These are phyloP conservation scores for Pachymerium ferrugineum DNA, from an alignment of 2,888 invertebrate species.

Conservation along the genomic window DNA sequence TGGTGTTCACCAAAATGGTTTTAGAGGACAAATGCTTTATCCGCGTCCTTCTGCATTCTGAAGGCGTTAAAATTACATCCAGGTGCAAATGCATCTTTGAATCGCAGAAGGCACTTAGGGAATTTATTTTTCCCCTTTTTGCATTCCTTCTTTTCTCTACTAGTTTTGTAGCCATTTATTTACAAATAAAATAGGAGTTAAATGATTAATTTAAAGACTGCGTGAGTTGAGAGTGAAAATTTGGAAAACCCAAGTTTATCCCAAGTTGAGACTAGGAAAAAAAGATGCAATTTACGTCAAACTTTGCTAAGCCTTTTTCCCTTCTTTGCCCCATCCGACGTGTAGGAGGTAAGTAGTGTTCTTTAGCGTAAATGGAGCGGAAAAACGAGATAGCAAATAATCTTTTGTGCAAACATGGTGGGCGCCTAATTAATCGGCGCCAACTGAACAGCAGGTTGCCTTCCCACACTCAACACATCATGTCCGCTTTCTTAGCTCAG, in stretches of 20 bases:
- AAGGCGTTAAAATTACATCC: conserved; percentile 16
- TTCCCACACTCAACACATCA: conserved; percentile 10
- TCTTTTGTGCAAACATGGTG: conserved; percentile 27
- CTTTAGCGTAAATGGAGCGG: conserved; percentile 25
- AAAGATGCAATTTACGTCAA: conserved; percentile 1
- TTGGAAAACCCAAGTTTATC: too few species aligned
- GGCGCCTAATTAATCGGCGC: conserved; percentile 27
- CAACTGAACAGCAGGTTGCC: conserved; percentile 27
- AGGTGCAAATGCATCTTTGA: conserved; percentile 22
- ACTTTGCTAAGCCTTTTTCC: conserved; percentile 20
- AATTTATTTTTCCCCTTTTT: neutral
- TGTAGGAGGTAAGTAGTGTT: conserved; percentile 16
- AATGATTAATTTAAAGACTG: conserved; percentile 11
- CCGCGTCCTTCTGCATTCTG: neutral
- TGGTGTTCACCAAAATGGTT: conserved; percentile 15
- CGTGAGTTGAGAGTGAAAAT: neutral
- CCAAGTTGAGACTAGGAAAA: neutral
- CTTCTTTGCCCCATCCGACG: conserved; percentile 5
- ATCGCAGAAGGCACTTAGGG: conserved; percentile 17
- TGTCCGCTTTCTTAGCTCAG: conserved; percentile 17
- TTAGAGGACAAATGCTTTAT: conserved; percentile 22
- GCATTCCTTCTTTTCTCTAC: too few species aligned
- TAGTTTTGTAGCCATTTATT: neutral
- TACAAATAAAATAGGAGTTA: neutral
- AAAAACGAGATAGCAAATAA: conserved; percentile 27